Conservation (phyloP, 1,140 invertebrate species). For the Caerostris darwini region DNA sequence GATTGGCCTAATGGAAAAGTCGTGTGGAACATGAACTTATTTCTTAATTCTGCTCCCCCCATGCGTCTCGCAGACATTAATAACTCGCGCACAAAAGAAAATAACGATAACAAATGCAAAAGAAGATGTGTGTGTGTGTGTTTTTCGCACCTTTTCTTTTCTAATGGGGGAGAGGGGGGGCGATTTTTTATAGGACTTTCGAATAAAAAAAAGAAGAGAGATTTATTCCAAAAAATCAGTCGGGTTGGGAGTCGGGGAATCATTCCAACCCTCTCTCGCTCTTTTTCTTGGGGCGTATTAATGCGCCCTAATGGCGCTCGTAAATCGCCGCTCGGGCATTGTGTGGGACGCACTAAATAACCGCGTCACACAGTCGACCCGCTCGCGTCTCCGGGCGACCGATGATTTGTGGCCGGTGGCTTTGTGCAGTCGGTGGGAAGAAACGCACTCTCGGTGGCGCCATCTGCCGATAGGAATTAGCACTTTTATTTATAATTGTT, state of each 20-base stretch:
- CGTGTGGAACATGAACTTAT: neutral
- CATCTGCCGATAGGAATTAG: neutral
- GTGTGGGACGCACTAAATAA: neutral
- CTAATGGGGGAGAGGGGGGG: too few species aligned
- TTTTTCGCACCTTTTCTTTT: too few species aligned
- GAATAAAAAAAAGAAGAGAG: too few species aligned
- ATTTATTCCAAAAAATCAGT: too few species aligned
- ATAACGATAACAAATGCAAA: too few species aligned
- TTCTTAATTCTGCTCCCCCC: neutral
- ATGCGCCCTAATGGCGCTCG: neutral
- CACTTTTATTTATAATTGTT: too few species aligned
- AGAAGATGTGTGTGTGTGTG: too few species aligned
- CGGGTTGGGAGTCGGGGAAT: too few species aligned
- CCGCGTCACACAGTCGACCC: too few species aligned
- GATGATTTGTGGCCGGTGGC: neutral
- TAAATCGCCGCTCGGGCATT: neutral
- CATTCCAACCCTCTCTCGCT: too few species aligned
- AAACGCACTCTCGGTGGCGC: neutral
- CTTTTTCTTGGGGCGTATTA: neutral
- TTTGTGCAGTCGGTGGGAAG: neutral
- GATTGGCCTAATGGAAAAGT: neutral
- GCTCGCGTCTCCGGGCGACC: neutral
- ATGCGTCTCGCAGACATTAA: neutral
- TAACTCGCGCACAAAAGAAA: neutral
- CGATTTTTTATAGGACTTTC: too few species aligned